Evolutionary conservation across 2,888 invertebrate genomes (phyloP), one percentile per base, ranked within the genome.

Genomic region (Polylopha cassiicola): DNA sequence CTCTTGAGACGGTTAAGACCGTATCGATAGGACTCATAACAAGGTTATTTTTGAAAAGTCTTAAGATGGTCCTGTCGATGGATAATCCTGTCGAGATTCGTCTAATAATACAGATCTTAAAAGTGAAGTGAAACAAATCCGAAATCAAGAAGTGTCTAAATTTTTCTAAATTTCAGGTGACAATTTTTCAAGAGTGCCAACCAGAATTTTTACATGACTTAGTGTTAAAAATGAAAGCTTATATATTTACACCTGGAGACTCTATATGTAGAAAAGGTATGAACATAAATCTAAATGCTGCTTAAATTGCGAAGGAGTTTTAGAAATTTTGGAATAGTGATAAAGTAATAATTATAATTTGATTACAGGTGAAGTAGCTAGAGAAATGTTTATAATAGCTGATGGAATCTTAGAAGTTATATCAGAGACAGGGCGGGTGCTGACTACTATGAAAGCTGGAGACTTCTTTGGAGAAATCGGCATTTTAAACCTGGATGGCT

Each of bases 381-480:
- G 98, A 48, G 98, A 98, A 81, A 98, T 98, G 98, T 98, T 98
- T 69, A 98, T 98, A 58, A 98, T 98, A 66, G 98, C 98, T 3
- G 98, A 98, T 72, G 98, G 98, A 4, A 96, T 98, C 58, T 87
- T 98, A 38, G 97, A 98, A 81, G 97, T 98, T 7, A 92, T 97
- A 71, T 98, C 97, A 62, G 98, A 98, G 67, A 92, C 93, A 5
- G 97, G 97, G 0, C 90, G 94, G 58, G 95, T 98, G 2, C 84
- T 98, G 22, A 97, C 97, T 0, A 95, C 95, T 14, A 97, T 98
- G 97, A 95, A 95, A 65, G 96, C 98, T 1, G 98, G 98, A 0
- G 98, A 98, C 74, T 98, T 98, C 85, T 98, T 98, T 63, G 98
- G 98, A 1, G 98, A 98, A 86, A 98, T 98, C 54, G 98, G 98